Percentiles rank a stretch among this genome's conserved stretches.
Evolutionary conservation across 2,797 vertebrate species (phyloP).

Genomic region (Dendrocincla tyrannina): DNA sequence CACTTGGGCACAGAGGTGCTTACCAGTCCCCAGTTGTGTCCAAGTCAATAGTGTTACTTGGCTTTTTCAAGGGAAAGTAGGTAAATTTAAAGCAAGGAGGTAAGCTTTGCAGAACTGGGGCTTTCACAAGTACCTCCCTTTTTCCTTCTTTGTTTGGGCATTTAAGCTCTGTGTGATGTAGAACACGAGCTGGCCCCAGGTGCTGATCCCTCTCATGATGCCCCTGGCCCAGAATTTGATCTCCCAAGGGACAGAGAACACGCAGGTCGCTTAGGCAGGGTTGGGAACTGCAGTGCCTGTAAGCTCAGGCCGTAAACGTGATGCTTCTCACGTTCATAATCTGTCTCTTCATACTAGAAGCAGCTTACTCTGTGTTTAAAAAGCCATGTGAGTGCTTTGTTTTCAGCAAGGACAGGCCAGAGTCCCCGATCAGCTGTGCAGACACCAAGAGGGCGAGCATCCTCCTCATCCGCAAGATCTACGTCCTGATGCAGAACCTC

Average conservation of each 20-base stretch:
- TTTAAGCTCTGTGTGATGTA: background rate
- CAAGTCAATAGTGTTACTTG: background rate
- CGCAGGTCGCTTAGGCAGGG: too few relatives aligned
- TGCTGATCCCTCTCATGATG: background rate
- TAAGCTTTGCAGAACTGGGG: accelerated
- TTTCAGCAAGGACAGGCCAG: background rate
- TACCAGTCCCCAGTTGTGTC: background rate
- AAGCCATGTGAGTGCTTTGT: background rate
- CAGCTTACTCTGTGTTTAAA: background rate
- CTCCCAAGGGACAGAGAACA: background rate
- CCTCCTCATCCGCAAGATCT: slow-evolving; percentile 93
- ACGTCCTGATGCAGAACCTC: slow-evolving; percentile 92
- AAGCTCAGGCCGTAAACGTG: background rate
- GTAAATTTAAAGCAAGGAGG: too few relatives aligned
- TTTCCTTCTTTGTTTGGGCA: background rate
- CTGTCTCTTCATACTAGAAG: background rate
- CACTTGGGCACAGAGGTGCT: background rate
- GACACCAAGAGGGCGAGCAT: slow-evolving; percentile 89
- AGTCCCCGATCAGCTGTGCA: slow-evolving; percentile 67
- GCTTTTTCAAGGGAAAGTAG: background rate
- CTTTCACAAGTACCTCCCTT: background rate
- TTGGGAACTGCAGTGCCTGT: background rate
- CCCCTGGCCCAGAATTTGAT: background rate
- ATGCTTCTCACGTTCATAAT: accelerated
- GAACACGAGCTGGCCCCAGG: background rate